Percentiles rank a stretch among this genome's conserved stretches.
Conservation (phyloP, 2,113 vertebrate genomes). For the Crotalus tigris region DNA sequence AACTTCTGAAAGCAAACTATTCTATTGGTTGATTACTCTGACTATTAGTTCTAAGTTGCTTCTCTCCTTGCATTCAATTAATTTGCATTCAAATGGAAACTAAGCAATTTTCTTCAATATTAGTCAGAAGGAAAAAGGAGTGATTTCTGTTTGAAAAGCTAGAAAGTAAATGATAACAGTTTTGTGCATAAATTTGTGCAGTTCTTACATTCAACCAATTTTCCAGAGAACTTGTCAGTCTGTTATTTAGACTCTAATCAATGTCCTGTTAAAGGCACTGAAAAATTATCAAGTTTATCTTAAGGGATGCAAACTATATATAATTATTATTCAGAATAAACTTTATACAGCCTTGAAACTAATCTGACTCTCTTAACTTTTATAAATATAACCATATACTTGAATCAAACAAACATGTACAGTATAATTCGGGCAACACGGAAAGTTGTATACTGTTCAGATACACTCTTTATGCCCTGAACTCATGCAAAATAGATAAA, state of each 20-base stretch:
- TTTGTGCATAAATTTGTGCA: rapidly evolving
- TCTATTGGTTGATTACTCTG: background rate
- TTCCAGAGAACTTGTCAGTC: constrained; percentile 27
- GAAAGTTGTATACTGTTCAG: background rate
- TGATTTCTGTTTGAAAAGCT: background rate
- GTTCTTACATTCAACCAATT: background rate
- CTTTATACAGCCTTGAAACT: background rate
- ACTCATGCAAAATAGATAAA: background rate
- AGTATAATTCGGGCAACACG: background rate
- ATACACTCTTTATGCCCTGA: background rate
- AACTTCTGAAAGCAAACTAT: background rate
- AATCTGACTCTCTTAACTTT: background rate
- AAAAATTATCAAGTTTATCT: background rate
- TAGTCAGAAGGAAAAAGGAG: background rate
- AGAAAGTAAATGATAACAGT: background rate
- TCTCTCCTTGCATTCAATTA: background rate
- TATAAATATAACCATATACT: background rate
- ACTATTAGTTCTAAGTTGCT: background rate
- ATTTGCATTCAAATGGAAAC: background rate
- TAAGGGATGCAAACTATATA: background rate
- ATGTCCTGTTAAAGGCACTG: background rate
- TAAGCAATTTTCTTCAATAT: background rate
- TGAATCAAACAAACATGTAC: background rate
- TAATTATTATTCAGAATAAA: background rate
- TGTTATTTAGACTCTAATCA: background rate